Evolutionary conservation across 2,888 invertebrate species (phyloP), one percentile per base, ranked within the genome.

Genomic region (Epistrophella euchroma): DNA sequence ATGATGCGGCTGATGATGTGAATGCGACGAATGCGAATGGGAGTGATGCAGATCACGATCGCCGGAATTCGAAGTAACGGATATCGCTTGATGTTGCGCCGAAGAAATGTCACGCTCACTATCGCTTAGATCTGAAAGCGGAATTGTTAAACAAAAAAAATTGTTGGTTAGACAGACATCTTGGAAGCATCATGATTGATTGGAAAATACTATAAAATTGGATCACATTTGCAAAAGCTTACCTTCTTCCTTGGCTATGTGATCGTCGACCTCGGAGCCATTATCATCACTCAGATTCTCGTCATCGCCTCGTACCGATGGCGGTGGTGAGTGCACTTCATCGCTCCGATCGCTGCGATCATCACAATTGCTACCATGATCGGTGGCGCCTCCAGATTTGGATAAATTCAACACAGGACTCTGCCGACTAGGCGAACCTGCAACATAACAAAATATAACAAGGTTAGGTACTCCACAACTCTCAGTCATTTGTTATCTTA

Each of bases 391-490:
- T 72, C 97, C 97, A 77, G 97, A 97, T 93, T 98, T 98, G 74
- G 98, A 97, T 80, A 98, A 94, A 93, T 98, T 98, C 90, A 98
- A 93, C 88, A 98, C 97, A 87, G 98, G 98, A 95, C 97, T 98
- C 93, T 97, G 97, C 74, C 97, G 96, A 90, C 96, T 96, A 88
- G 97, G 97, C 84, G 97, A 97, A 93, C 89, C 93, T 93, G 88
- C 88, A 47, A 68, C 13, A 70, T 4, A n/a, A 66, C 40, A 83
- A 40, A 37, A 37, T 6, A 88, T 80, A 77, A 77, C 52, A 43
- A 52, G 28, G 11, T 71, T 64, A 17, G 10, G 56, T 62, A 17
- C 11, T 35, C 28, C 19, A 72, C 2, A 22, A 15, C 50, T 45
- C 7, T 13, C 0, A 13, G 62, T 10, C 11, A 60, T 25, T 62